These are phyloP conservation scores for Zoroaster sp. DNA, from an alignment of 53 echinoderm and acorn worm species.

Conservation along the genomic window DNA sequence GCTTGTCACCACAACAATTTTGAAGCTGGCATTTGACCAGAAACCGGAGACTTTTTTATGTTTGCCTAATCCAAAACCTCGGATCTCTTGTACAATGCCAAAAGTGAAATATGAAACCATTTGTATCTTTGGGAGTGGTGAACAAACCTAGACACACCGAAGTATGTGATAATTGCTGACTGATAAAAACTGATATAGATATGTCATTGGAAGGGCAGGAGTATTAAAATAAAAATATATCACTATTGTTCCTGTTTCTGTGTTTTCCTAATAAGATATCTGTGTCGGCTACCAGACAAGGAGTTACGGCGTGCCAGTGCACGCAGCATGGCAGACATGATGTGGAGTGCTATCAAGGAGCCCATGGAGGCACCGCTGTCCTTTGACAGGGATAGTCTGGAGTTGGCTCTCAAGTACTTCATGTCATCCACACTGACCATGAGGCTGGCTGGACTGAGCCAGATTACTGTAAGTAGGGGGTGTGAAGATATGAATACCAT, in stretches of 20 bases:
- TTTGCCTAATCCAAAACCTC: no score
- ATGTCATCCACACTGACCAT: slow-evolving; percentile 85
- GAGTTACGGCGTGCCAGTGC: slow-evolving; percentile 81
- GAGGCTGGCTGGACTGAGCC: slow-evolving; percentile 84
- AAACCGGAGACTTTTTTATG: no score
- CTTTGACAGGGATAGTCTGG: slow-evolving; percentile 85
- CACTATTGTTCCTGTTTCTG: not conserved
- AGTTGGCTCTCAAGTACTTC: slow-evolving; percentile 88
- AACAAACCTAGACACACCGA: no score
- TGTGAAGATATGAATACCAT: no score
- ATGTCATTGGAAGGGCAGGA: no score
- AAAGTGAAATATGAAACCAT: no score
- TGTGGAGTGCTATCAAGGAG: slow-evolving; percentile 94
- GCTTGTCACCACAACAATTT: no score
- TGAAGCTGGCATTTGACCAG: no score
- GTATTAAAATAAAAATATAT: not conserved
- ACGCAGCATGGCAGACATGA: slow-evolving; percentile 92
- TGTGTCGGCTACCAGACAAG: slow-evolving; percentile 84
- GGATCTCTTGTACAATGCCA: no score
- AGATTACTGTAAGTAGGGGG: slow-evolving; percentile 82
- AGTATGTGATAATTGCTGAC: no score
- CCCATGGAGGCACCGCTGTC: slow-evolving; percentile 79
- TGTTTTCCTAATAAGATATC: slow-evolving; percentile 50
- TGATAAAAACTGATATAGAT: no score
- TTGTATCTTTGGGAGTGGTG: no score